A percentile compares a stretch with the other conserved stretches of the same genome.
phyloP scores from a whole-genome alignment of 2,113 vertebrate species.

The Xenus cinereus region DNA sequence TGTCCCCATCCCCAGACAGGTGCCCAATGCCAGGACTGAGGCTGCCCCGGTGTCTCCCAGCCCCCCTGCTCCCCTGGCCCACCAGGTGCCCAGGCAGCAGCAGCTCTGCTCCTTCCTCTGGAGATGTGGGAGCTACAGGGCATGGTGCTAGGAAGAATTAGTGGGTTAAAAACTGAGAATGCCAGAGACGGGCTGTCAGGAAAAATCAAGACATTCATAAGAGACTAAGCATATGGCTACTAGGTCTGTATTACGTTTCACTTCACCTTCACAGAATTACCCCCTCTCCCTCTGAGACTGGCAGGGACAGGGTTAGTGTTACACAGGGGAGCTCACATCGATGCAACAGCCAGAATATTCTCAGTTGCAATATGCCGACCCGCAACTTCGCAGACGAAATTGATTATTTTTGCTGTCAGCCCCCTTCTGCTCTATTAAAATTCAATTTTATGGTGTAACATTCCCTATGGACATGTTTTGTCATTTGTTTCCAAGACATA shows the following conservation, averaged over 20 bases:
- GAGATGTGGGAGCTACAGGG: neutral
- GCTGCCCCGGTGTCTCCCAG: accelerated
- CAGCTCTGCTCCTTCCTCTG: neutral
- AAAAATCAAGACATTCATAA: neutral
- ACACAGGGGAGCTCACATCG: neutral
- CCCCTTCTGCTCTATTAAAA: neutral
- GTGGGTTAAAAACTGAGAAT: neutral
- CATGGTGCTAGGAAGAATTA: neutral
- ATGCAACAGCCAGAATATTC: neutral
- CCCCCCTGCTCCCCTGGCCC: neutral
- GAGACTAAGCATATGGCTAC: neutral
- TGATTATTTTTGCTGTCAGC: constrained; percentile 27
- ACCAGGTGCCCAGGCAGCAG: neutral
- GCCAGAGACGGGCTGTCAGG: neutral
- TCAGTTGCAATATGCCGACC: neutral
- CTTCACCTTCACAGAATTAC: neutral
- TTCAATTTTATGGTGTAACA: neutral
- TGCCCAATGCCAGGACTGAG: accelerated
- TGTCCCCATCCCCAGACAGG: neutral
- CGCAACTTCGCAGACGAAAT: neutral
- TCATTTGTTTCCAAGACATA: neutral
- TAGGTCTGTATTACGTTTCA: neutral
- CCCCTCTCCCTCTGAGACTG: neutral
- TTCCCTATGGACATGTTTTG: neutral
- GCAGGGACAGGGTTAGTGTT: neutral